Percentiles rank a stretch among this genome's conserved stretches.
These are phyloP conservation scores for Coelinius sp. DNA, from an alignment of 2,888 invertebrate species.

Conservation along the genomic window DNA sequence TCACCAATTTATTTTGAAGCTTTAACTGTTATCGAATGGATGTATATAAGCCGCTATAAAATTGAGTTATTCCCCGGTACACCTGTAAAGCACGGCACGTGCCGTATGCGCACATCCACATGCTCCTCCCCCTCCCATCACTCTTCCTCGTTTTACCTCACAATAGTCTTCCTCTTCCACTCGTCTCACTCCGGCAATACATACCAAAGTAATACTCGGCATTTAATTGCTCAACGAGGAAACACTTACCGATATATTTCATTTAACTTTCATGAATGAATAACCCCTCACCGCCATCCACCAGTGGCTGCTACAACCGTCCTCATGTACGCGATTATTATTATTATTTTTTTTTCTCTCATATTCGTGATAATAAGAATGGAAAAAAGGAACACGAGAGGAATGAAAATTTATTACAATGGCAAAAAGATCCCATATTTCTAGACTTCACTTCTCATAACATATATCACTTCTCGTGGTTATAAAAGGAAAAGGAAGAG, in stretches of 20 bases:
- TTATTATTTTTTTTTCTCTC: neutral
- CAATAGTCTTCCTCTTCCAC: constrained; percentile 5
- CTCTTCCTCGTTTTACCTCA: neutral
- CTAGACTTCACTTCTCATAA: neutral
- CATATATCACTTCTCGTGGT: constrained; percentile 8
- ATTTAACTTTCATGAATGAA: constrained; percentile 26
- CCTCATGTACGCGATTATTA: constrained; percentile 4
- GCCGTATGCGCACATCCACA: neutral
- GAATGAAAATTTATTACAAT: constrained; percentile 19
- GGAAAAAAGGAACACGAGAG: constrained; percentile 5
- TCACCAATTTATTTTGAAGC: constrained; percentile 3
- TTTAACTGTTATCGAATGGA: neutral
- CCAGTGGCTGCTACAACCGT: neutral
- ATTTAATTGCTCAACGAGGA: constrained; percentile 34
- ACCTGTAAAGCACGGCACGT: constrained; percentile 35
- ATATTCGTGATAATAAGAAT: constrained; percentile 11
- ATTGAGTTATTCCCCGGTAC: constrained; percentile 20
- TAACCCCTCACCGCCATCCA: neutral
- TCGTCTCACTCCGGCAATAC: neutral
- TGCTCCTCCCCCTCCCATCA: neutral
- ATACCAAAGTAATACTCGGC: constrained; percentile 5
- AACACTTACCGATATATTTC: constrained; percentile 32
- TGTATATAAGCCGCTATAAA: constrained; percentile 13
- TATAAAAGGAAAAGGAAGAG: constrained; percentile 11
- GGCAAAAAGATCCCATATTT: constrained; percentile 24